Percentiles rank a stretch among this genome's conserved stretches.
Conservation (phyloP, 2,113 vertebrate genomes). For the Hiodon alosoides region DNA sequence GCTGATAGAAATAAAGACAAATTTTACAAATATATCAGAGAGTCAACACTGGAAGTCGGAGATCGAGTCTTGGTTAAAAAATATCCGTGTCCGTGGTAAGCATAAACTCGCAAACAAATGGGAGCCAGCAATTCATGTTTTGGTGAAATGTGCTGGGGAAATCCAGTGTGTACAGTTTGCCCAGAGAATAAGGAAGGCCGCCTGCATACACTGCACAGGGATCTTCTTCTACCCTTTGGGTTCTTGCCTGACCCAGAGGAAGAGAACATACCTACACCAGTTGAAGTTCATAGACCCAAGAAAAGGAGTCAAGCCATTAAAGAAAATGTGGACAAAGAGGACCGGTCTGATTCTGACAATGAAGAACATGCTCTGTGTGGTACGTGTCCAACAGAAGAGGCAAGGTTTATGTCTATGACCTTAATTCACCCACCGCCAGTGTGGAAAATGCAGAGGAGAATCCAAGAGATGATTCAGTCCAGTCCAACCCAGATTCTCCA, state of each 20-base stretch:
- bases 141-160: not conserved
- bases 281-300: no score
- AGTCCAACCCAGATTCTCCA: no score
- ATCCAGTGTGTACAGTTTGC: not conserved
- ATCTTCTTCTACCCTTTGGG: slow-evolving; percentile 8
- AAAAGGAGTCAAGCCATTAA: no score
- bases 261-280: no score
- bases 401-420: no score
- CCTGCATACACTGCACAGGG: slow-evolving; percentile 3
- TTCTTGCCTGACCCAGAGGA: not conserved
- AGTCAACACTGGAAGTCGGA: not conserved
- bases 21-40: slow-evolving; percentile 3
- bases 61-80: slow-evolving; percentile 5
- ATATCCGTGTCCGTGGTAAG: not conserved
- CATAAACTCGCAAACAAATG: slow-evolving; percentile 14
- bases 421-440: no score
- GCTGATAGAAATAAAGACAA: slow-evolving; percentile 1
- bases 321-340: no score
- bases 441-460: no score
- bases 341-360: no score
- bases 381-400: no score
- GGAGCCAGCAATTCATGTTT: not conserved
- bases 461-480: no score
- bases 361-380: no score
- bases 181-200: not conserved